These are phyloP conservation scores for Hippasteria phrygiana DNA, from an alignment of 53 echinoderm and acorn worm genomes.

Conservation along the genomic window DNA sequence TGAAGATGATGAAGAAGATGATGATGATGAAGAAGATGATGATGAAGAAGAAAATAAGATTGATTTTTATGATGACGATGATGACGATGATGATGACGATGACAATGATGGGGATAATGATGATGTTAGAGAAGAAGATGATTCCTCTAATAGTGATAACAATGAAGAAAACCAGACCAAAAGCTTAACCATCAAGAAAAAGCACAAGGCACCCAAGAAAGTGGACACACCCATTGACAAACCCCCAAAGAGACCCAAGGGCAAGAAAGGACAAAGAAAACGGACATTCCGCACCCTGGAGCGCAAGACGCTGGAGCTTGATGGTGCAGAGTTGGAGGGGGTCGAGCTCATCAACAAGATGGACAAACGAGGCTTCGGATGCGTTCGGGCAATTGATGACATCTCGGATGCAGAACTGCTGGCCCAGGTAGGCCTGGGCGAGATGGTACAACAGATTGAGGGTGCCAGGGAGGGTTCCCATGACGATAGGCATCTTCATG, in stretches of 20 bases:
- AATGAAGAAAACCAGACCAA: background rate
- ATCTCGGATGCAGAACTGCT: slow-evolving; percentile 60
- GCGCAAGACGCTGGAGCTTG: slow-evolving; percentile 30
- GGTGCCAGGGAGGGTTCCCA: background rate
- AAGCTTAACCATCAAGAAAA: background rate
- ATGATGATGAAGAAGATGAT: slow-evolving; percentile 8
- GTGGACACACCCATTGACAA: slow-evolving; percentile 7
- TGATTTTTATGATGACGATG: background rate
- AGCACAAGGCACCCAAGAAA: background rate
- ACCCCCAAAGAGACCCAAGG: slow-evolving; percentile 13
- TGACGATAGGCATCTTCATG: slow-evolving; percentile 57
- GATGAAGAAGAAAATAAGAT: background rate
- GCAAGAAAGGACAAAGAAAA: slow-evolving; percentile 31
- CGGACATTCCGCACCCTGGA: slow-evolving; percentile 16
- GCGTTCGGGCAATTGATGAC: slow-evolving; percentile 69
- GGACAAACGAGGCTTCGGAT: slow-evolving; percentile 51
- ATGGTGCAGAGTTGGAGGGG: slow-evolving; percentile 38
- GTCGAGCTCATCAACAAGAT: slow-evolving; percentile 51
- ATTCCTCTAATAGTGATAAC: background rate
- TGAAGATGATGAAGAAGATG: slow-evolving; percentile 8
- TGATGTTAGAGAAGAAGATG: slow-evolving; percentile 29
- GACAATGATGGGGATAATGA: slow-evolving; percentile 2
- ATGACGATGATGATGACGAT: slow-evolving; percentile 5
- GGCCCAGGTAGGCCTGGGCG: slow-evolving; percentile 22
- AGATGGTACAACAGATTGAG: slow-evolving; percentile 20